Conservation (phyloP, 2,113 vertebrate genomes). For the Arvicanthis niloticus region DNA sequence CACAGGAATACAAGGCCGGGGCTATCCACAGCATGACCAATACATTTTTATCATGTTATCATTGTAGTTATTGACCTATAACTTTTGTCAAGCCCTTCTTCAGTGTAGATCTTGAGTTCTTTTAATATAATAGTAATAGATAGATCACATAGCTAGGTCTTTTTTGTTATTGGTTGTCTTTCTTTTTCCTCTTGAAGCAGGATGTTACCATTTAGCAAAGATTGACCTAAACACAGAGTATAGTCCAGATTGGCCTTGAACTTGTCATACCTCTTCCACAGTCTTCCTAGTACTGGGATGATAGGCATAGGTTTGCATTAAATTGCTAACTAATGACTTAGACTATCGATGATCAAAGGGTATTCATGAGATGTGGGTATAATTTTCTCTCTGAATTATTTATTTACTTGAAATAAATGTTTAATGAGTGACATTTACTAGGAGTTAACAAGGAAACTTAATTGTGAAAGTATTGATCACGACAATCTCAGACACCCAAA, state of each 20-base stretch:
- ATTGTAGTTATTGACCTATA: neutral
- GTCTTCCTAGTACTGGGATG: neutral
- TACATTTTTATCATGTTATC: neutral
- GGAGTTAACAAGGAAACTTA: neutral
- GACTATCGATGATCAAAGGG: neutral
- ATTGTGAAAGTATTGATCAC: neutral
- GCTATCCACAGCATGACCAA: neutral
- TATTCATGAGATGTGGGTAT: neutral
- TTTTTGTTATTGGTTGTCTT: neutral
- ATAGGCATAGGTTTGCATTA: neutral
- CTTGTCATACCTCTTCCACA: neutral
- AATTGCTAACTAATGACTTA: neutral
- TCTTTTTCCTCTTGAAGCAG: neutral
- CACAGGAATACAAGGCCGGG: too few relatives aligned
- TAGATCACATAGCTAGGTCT: neutral
- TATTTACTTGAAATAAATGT: neutral
- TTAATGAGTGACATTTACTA: neutral
- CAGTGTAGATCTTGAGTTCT: neutral
- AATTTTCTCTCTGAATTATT: constrained; percentile 6
- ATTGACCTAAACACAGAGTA: neutral
- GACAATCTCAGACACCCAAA: neutral
- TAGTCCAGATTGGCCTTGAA: neutral
- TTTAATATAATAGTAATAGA: neutral
- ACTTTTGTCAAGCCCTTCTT: neutral
- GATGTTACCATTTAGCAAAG: neutral